Conservation (phyloP, 2,113 vertebrate genomes). For the Syngnathus floridae region DNA sequence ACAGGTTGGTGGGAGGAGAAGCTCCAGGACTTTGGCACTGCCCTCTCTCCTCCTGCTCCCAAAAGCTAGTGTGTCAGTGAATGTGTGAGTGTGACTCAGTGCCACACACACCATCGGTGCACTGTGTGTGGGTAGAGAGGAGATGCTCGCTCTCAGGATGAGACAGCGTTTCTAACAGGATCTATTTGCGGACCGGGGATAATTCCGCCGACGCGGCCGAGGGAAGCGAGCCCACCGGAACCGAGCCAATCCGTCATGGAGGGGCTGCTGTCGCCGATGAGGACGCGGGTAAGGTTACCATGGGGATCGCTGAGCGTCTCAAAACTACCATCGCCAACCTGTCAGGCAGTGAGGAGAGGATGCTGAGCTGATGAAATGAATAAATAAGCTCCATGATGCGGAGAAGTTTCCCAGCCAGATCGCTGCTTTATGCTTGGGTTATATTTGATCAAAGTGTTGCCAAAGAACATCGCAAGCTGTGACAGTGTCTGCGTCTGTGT, state of each 20-base stretch:
- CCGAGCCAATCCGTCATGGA: constrained; percentile 65
- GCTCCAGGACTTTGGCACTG: constrained; percentile 44
- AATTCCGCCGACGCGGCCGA: constrained; percentile 44
- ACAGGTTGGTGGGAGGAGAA: constrained; percentile 49
- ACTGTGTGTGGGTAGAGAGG: constrained; percentile 55
- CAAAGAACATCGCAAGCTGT: constrained; percentile 2
- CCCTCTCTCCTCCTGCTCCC: constrained; percentile 39
- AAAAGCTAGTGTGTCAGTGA: constrained; percentile 31
- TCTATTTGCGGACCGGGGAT: constrained; percentile 56
- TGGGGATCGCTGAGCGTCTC: constrained; percentile 39
- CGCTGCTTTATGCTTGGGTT: constrained; percentile 1
- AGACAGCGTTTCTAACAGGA: constrained; percentile 71
- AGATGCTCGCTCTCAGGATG: constrained; percentile 63
- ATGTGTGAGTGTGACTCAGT: constrained; percentile 4
- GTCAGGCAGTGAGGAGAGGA: constrained; percentile 10
- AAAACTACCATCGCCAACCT: constrained; percentile 10
- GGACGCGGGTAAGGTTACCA: constrained; percentile 70
- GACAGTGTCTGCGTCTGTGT: background rate
- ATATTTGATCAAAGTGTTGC: background rate
- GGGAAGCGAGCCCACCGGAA: constrained; percentile 48
- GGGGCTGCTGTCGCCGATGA: constrained; percentile 74
- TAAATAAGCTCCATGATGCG: constrained; percentile 10
- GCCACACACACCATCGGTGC: constrained; percentile 39
- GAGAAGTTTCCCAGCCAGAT: constrained; percentile 42
- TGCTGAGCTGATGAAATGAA: constrained; percentile 29